Conservation (phyloP, 2,113 vertebrate genomes). For the Leptosomus discolor region DNA sequence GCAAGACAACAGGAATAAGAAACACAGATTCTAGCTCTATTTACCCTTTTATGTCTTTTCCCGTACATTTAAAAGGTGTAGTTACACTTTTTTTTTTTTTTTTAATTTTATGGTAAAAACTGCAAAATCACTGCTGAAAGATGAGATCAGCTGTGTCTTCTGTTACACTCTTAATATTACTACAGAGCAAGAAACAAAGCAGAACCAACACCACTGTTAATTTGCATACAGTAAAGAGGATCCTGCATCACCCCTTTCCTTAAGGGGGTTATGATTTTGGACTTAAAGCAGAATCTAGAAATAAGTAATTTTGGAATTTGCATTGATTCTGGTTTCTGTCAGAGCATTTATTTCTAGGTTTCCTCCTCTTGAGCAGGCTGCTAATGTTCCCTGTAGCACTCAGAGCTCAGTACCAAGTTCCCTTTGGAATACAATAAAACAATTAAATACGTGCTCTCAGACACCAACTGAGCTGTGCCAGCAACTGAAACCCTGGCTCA, state of each 20-base stretch:
- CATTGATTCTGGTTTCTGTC: background rate
- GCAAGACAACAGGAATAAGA: background rate
- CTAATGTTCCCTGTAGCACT: background rate
- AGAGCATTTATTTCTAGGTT: background rate
- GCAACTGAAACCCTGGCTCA: background rate
- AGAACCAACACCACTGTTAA: background rate
- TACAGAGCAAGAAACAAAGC: background rate
- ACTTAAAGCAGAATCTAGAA: background rate
- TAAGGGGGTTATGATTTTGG: background rate
- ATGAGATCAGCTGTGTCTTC: background rate
- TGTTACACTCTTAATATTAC: background rate
- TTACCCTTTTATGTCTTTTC: background rate
- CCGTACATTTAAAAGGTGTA: background rate
- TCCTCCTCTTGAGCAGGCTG: background rate
- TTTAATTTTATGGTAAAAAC: background rate
- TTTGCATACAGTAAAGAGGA: background rate
- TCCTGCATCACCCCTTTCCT: background rate
- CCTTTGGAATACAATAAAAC: background rate
- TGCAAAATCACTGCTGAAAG: background rate
- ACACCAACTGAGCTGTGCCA: background rate
- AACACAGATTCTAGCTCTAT: background rate
- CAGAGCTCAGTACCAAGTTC: background rate
- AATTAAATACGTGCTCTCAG: background rate
- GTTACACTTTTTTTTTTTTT: background rate
- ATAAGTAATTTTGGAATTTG: background rate